Conservation (phyloP, 2,797 vertebrate genomes). For the Platalea minor region DNA sequence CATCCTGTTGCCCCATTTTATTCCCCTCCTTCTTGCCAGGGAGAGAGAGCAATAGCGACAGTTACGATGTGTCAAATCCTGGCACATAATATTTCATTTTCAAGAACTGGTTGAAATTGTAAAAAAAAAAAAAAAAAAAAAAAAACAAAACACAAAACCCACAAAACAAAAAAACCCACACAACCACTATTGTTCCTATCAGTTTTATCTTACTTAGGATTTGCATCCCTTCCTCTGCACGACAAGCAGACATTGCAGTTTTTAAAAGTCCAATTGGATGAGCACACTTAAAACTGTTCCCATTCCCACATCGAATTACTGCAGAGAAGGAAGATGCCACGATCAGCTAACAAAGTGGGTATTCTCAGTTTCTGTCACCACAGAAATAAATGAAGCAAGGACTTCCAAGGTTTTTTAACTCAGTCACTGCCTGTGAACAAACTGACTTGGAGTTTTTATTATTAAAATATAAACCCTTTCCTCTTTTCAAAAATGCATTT, state of each 20-base stretch:
- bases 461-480: background rate
- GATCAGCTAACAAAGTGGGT: background rate
- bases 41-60: background rate
- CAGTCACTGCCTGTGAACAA: background rate
- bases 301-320: background rate
- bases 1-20: background rate
- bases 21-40: background rate
- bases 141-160: too few species aligned
- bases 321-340: background rate
- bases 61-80: background rate
- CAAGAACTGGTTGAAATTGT: background rate
- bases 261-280: background rate
- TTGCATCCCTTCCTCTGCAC: background rate
- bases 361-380: conserved; percentile 1
- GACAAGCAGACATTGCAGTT: background rate
- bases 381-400: background rate
- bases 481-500: background rate
- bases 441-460: background rate
- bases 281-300: background rate
- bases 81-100: background rate
- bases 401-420: background rate
- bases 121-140: background rate
- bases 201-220: background rate
- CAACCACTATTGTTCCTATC: background rate
- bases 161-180: too few species aligned